Base-by-base conservation (phyloP, 2,888 invertebrate species). In the Tachina lurida region DNA sequence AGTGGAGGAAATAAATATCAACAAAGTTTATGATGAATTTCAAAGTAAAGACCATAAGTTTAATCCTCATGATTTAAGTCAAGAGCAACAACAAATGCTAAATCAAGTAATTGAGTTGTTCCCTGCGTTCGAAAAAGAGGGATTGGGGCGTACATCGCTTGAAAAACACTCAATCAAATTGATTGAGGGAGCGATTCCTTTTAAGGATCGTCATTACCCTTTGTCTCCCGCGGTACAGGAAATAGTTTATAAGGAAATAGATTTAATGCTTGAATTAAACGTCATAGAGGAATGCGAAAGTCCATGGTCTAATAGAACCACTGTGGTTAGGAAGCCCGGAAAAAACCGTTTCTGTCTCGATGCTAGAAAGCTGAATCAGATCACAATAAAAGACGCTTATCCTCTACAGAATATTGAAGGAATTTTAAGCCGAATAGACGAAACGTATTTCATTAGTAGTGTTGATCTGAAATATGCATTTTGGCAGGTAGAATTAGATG, bases 221-320 rank as follows among this genome's bases (percentile, higher is more conserved):
- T 45, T 87, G 4, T 88, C 87, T 2, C 87, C 87, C 1, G 83
- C 77, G 0, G 74, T 87, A 3, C 87, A 88, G 22, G 70, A 84
- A 17, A 68, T 84, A 9, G n/a, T 87, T 9, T 85, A 87, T 58
- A 80, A 49, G 10, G 90, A 91, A 77, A 84, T 91, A 1, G 89
- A 91, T 17, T 71, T 87, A 3, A 91, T 91, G 90, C 45, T 91
- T 10, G 73, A 60, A 4, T 65, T 88, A 2, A 89, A 87, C 5
- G 87, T 91, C 0, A 88, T 91, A 2, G 90, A 90, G 52, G 88
- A 1, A 90, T 89, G 43, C 81, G 87, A 2, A 90, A 90, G 31
- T 31, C 31, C 31, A 31, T 31, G 31, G 90, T 87, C 88, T 9
- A 89, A 88, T 7, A 89, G 90, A 1, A 87, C 89, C 1, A 88